Percentiles rank a stretch among this genome's conserved stretches.
Conservation (phyloP, 1,140 invertebrate species). For the Acromyrmex charruanus region DNA sequence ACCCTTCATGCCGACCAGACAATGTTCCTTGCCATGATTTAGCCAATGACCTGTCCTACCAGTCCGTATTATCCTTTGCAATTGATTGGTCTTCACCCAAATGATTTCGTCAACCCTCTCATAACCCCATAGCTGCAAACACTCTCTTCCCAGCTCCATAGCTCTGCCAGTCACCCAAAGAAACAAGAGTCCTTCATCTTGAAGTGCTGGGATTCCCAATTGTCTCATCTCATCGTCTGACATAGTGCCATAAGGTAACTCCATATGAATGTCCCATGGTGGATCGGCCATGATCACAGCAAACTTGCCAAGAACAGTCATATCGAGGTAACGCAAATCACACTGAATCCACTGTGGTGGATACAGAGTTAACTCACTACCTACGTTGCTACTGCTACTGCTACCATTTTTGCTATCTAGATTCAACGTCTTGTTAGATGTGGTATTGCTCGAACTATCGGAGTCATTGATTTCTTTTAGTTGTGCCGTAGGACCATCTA, state of each 20-base stretch:
- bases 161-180: conserved; percentile 99
- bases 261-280: conserved; percentile 99
- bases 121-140: conserved; percentile 97
- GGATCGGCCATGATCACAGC: conserved; percentile 98
- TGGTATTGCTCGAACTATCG: conserved; percentile 60
- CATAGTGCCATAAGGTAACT: conserved; percentile 99
- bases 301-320: conserved; percentile 97
- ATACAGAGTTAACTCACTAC: conserved; percentile 89
- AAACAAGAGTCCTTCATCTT: conserved; percentile 98
- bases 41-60: conserved; percentile 99
- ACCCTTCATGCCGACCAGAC: conserved; percentile 98
- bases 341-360: conserved; percentile 99
- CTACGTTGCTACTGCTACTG: conserved; percentile 73
- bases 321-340: conserved; percentile 97
- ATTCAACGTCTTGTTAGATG: conserved; percentile 61
- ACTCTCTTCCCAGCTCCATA: conserved; percentile 98
- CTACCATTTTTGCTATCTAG: conserved; percentile 74
- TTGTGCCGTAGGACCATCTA: conserved; percentile 89
- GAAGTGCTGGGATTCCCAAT: conserved; percentile 92
- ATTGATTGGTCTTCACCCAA: conserved; percentile 99
- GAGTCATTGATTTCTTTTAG: conserved; percentile 82
- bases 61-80: conserved; percentile 98
- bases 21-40: conserved; percentile 99
- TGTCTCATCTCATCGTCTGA: conserved; percentile 99
- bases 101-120: conserved; percentile 98